Evolutionary conservation across 2,113 vertebrate genomes (phyloP).

Genomic region (Sitta europaea): DNA sequence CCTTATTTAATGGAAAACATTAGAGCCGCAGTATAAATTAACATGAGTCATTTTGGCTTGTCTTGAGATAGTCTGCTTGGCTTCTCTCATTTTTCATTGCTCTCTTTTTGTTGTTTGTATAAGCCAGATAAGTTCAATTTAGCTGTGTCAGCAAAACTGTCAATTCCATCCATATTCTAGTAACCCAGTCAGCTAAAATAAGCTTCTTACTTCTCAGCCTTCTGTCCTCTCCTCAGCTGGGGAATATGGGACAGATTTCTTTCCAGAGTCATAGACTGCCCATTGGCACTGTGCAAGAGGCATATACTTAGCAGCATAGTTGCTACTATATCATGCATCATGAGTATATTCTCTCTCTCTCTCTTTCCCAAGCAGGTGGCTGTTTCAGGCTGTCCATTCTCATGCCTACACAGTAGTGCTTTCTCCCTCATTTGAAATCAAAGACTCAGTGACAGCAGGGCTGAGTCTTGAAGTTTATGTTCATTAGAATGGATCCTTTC

Average conservation of each 20-base stretch:
- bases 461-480: slow-evolving; percentile 24
- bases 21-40: neutral
- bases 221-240: neutral
- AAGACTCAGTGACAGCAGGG: slow-evolving; percentile 1
- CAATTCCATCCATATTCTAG: neutral
- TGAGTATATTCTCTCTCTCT: neutral
- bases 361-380: slow-evolving; percentile 26
- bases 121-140: neutral
- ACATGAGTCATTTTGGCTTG: neutral
- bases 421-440: slow-evolving; percentile 41
- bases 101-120: neutral
- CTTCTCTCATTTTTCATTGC: neutral
- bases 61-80: neutral
- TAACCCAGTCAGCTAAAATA: slow-evolving; percentile 29
- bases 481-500: slow-evolving; percentile 39
- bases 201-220: slow-evolving; percentile 31
- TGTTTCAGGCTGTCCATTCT: slow-evolving; percentile 35
- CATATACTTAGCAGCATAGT: neutral
- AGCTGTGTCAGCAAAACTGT: neutral
- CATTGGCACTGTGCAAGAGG: neutral
- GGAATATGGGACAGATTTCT: slow-evolving; percentile 9
- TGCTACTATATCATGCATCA: neutral
- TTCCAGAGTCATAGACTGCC: neutral
- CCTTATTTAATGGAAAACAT: neutral
- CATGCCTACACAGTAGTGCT: slow-evolving; percentile 20